Base-by-base conservation (phyloP, 2,888 invertebrate species). In the Sphaerophoria rueppellii region DNA sequence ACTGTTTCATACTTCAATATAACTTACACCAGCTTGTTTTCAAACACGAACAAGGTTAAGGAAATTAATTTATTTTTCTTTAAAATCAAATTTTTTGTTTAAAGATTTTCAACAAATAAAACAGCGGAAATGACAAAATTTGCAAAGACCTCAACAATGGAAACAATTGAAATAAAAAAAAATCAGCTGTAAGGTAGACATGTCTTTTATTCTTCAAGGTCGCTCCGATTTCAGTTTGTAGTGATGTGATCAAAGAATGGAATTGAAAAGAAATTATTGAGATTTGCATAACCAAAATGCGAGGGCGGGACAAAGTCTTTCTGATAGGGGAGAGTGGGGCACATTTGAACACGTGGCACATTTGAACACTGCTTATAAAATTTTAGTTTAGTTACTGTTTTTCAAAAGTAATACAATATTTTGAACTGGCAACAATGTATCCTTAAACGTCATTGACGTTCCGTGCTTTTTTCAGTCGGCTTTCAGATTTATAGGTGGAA, bases 261-360 rank as follows among this genome's bases (percentile, higher is more conserved):
- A 87, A 85, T 87, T 87, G 87, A 87, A 87, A 87, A 87, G 77
- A 81, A 89, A 88, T 90, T 89, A 89, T 90, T 90, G 89, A 90
- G 89, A 90, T 90, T 90, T 90, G 90, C 90, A 90, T 90, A 90
- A 24, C 24, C 24, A 24, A 89, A 89, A 88, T 90, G 89, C 88
- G 89, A 86, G 76, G 71, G 72, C 85, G 79, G 77, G 61, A 24
- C 12, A 40, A 43, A 14, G 65, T 55, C 40, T 71, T 37, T 58
- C 48, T 60, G 34, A n/a, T n/a, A n/a, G n/a, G n/a, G n/a, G n/a
- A n/a, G n/a, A n/a, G n/a, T n/a, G n/a, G n/a, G n/a, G n/a, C n/a
- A n/a, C n/a, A n/a, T n/a, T n/a, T n/a, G n/a, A n/a, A n/a, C n/a
- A n/a, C n/a, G n/a, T n/a, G n/a, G n/a, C n/a, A n/a, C n/a, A n/a